Percentiles rank a stretch among this genome's conserved stretches.
Evolutionary conservation across 2,888 invertebrate genomes (phyloP).

Genomic region (Eugnorisma glareosa): DNA sequence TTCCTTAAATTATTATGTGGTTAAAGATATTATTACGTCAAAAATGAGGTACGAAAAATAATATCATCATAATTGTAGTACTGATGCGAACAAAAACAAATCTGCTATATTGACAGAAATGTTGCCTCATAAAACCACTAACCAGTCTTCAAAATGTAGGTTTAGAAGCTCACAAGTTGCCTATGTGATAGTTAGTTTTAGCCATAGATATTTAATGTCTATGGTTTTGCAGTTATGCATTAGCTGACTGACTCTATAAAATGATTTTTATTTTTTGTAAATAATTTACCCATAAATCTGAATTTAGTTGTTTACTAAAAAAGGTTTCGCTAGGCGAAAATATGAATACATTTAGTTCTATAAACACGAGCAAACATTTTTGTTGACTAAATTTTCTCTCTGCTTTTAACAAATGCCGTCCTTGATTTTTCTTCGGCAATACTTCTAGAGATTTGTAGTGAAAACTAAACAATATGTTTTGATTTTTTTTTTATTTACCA

Average conservation of each 20-base stretch:
- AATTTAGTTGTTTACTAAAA: slow-evolving; percentile 32
- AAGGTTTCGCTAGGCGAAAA: slow-evolving; percentile 5
- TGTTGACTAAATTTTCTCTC: slow-evolving; percentile 5
- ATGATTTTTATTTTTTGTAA: neutral
- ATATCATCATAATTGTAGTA: neutral
- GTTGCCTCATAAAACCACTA: neutral
- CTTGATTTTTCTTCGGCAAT: slow-evolving; percentile 12
- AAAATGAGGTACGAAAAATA: neutral
- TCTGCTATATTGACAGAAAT: neutral
- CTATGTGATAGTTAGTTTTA: neutral
- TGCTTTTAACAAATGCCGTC: slow-evolving; percentile 10
- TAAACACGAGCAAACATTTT: slow-evolving; percentile 12
- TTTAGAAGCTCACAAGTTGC: neutral
- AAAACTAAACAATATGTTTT: neutral
- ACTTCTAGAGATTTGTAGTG: neutral
- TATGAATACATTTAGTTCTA: slow-evolving; percentile 12
- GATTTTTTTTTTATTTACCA: neutral
- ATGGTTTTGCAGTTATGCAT: neutral
- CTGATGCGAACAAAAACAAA: neutral
- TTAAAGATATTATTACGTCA: neutral
- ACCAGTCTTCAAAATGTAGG: neutral
- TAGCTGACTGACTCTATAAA: neutral
- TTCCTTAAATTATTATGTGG: neutral
- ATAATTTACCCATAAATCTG: slow-evolving; percentile 20
- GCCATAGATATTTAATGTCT: neutral